phyloP scores from a whole-genome alignment of 2,797 vertebrate genomes.

The Acrossocheilus wenchowensis region DNA sequence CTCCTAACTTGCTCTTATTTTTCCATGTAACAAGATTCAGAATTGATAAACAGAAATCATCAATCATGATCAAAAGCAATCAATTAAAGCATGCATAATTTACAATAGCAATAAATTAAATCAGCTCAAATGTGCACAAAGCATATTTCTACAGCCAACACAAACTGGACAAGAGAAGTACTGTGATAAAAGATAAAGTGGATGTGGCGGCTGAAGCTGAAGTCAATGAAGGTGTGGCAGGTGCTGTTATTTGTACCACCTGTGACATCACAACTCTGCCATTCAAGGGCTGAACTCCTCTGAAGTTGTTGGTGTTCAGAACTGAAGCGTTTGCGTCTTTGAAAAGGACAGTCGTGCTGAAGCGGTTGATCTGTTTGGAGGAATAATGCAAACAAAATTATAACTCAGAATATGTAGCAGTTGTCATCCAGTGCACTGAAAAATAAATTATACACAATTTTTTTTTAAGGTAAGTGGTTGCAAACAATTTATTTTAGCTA shows the following conservation, averaged over 20 bases:
- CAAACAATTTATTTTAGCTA: no score
- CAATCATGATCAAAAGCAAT: neutral
- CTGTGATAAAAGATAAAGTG: neutral
- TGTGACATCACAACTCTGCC: constrained; percentile 28
- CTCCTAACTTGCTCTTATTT: neutral
- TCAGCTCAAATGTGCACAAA: neutral
- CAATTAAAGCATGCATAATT: neutral
- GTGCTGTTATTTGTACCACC: no score
- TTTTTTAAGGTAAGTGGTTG: no score
- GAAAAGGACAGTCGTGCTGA: constrained; percentile 56
- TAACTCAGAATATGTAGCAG: neutral
- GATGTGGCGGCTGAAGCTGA: neutral
- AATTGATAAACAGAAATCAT: neutral
- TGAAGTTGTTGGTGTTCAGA: constrained; percentile 43
- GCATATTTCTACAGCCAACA: neutral
- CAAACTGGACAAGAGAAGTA: constrained; percentile 2
- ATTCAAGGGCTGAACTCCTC: constrained; percentile 40
- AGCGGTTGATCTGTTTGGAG: constrained; percentile 71
- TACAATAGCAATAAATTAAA: neutral
- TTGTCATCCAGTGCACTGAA: neutral
- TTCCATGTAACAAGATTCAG: neutral
- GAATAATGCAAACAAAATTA: neutral
- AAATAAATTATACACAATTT: no score
- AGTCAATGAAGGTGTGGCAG: neutral
- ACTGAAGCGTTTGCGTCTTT: accelerated